Percentiles rank a stretch among this genome's conserved stretches.
Evolutionary conservation across 1,140 invertebrate species (phyloP).

Genomic region (Cyrtorhinus lividipennis): DNA sequence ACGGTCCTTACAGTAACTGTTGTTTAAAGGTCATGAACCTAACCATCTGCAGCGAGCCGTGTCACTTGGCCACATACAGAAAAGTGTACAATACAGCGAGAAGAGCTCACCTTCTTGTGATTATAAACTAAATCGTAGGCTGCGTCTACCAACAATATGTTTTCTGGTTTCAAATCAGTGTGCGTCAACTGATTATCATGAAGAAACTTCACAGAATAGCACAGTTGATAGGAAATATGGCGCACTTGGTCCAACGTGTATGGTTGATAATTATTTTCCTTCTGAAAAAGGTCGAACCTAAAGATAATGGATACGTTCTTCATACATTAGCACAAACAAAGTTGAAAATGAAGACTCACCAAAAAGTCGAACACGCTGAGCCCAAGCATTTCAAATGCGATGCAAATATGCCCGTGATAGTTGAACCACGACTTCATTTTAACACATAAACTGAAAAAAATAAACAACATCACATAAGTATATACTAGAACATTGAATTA

Average conservation of each 20-base stretch:
- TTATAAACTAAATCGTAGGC: slow-evolving; percentile 76
- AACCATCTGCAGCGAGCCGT: too few relatives aligned
- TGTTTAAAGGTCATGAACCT: too few relatives aligned
- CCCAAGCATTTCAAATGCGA: slow-evolving; percentile 97
- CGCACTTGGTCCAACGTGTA: slow-evolving; percentile 95
- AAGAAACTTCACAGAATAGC: slow-evolving; percentile 93
- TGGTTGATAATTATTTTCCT: slow-evolving; percentile 97
- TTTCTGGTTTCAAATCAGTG: slow-evolving; percentile 99
- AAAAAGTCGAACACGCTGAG: slow-evolving; percentile 99
- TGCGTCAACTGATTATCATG: slow-evolving; percentile 97
- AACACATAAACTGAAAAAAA: slow-evolving; percentile 73
- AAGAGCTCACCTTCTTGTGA: slow-evolving; percentile 73
- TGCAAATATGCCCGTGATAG: slow-evolving; percentile 98
- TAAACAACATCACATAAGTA: slow-evolving; percentile 21
- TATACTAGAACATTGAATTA: neutral
- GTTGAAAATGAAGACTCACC: slow-evolving; percentile 44
- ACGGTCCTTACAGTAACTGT: neutral
- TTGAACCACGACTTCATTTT: slow-evolving; percentile 99
- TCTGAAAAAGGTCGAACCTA: slow-evolving; percentile 48
- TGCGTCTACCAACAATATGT: slow-evolving; percentile 96
- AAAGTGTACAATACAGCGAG: too few relatives aligned
- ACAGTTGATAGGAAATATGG: slow-evolving; percentile 95
- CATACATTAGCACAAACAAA: neutral
- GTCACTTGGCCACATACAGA: too few relatives aligned
- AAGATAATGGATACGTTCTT: neutral